A percentile compares a stretch with the other conserved stretches of the same genome.
Evolutionary conservation across 2,113 vertebrate species (phyloP).

Genomic region (Merops nubicus): DNA sequence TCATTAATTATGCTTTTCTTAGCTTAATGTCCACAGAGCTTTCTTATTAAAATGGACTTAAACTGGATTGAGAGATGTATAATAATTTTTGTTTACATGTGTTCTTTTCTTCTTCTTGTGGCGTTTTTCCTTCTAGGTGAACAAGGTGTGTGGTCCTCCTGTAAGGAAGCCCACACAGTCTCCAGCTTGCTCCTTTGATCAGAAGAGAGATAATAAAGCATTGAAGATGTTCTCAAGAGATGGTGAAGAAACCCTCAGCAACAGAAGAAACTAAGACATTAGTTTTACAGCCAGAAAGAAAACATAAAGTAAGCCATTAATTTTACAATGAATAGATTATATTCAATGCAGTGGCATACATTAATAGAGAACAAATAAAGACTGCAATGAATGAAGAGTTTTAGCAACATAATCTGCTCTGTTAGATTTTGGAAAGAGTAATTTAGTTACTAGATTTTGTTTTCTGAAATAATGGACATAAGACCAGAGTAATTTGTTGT

Average conservation of each 20-base stretch:
- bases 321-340: conserved; percentile 60
- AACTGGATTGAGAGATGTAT: neutral
- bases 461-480: neutral
- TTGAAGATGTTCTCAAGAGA: conserved; percentile 69
- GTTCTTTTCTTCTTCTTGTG: neutral
- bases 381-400: neutral
- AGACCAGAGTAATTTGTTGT: neutral
- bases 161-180: conserved; percentile 69
- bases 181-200: conserved; percentile 60
- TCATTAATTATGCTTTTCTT: neutral
- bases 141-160: conserved; percentile 82
- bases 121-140: conserved; percentile 73
- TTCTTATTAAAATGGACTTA: neutral
- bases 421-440: neutral
- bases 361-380: neutral
- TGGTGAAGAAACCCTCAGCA: conserved; percentile 74
- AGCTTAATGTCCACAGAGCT: neutral
- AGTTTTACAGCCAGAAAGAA: conserved; percentile 76
- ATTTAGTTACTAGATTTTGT: neutral
- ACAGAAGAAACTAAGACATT: conserved; percentile 84
- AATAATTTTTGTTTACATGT: neutral
- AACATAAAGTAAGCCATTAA: conserved; percentile 70
- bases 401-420: neutral
- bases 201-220: conserved; percentile 70
- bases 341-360: neutral